Conservation (phyloP, 92 coral and sea anemone genomes). For the Zoanthus sansibaricus region DNA sequence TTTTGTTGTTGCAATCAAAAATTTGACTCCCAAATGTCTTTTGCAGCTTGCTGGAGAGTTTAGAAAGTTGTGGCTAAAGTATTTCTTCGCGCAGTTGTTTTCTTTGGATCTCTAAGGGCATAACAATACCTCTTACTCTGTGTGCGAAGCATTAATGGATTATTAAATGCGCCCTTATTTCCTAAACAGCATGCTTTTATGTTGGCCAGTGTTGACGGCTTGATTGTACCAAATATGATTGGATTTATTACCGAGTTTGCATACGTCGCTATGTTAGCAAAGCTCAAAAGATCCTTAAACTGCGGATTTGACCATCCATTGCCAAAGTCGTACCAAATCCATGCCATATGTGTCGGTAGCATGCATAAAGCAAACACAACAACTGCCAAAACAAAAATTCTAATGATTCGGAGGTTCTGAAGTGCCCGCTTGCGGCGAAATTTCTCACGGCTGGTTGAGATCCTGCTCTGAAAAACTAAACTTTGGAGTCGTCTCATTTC, state of each 20-base stretch:
- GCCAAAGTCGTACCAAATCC: slow-evolving; percentile 45
- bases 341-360: slow-evolving; percentile 41
- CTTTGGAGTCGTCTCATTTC: slow-evolving; percentile 1
- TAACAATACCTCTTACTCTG: slow-evolving; percentile 17
- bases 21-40: not conserved
- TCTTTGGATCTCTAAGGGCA: not conserved
- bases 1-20: not conserved
- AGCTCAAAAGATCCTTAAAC: slow-evolving; percentile 29
- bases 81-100: not conserved
- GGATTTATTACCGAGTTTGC: slow-evolving; percentile 34
- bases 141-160: slow-evolving; percentile 40
- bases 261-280: slow-evolving; percentile 34
- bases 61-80: not conserved
- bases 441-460: slow-evolving; percentile 35
- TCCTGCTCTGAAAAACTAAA: slow-evolving; percentile 5
- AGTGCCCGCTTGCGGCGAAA: slow-evolving; percentile 30
- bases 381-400: slow-evolving; percentile 35
- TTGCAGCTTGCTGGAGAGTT: not conserved
- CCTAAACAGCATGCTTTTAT: slow-evolving; percentile 35
- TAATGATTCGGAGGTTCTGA: slow-evolving; percentile 28
- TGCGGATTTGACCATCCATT: slow-evolving; percentile 16
- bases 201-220: slow-evolving; percentile 18
- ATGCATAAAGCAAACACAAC: slow-evolving; percentile 29
- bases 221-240: slow-evolving; percentile 31
- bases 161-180: not conserved